Evolutionary conservation across 2,888 invertebrate species (phyloP).

Genomic region (Alloscopus bannaensis): DNA sequence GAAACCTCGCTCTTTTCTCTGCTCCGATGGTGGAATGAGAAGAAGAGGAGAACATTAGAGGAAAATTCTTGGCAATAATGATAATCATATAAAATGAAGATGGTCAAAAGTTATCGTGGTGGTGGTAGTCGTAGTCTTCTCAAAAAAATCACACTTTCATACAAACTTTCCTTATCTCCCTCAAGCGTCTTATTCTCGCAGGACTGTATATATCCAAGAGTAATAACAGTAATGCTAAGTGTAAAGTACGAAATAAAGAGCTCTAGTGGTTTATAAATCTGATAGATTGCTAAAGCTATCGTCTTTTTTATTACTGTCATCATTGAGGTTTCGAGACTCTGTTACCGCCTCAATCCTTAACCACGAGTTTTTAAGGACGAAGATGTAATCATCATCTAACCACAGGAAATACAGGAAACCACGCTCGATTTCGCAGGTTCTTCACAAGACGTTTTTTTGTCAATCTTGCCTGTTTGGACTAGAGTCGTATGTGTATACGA

Average conservation of each 20-base stretch:
- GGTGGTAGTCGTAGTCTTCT: constrained; percentile 10
- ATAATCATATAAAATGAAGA: constrained; percentile 49
- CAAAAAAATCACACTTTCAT: constrained; percentile 34
- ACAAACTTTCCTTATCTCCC: constrained; percentile 15
- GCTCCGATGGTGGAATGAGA: no score
- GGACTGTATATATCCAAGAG: constrained; percentile 22
- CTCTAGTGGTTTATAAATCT: constrained; percentile 41
- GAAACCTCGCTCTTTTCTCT: no score
- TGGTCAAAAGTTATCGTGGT: constrained; percentile 30
- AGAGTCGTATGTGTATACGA: no score
- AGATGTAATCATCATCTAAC: no score
- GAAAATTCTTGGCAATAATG: constrained; percentile 41
- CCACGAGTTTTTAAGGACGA: no score
- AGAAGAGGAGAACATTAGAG: no score
- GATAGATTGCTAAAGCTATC: constrained; percentile 33
- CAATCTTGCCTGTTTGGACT: no score
- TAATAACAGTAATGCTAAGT: constrained; percentile 50
- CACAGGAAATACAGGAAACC: no score
- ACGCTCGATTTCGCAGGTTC: no score
- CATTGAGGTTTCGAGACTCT: no score
- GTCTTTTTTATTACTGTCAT: constrained; percentile 19
- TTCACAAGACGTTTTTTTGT: no score
- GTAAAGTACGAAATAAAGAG: constrained; percentile 56
- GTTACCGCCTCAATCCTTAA: no score
- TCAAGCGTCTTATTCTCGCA: not conserved